These are phyloP conservation scores for Pithys albifrons DNA, from an alignment of 2,113 vertebrate genomes.

Conservation along the genomic window DNA sequence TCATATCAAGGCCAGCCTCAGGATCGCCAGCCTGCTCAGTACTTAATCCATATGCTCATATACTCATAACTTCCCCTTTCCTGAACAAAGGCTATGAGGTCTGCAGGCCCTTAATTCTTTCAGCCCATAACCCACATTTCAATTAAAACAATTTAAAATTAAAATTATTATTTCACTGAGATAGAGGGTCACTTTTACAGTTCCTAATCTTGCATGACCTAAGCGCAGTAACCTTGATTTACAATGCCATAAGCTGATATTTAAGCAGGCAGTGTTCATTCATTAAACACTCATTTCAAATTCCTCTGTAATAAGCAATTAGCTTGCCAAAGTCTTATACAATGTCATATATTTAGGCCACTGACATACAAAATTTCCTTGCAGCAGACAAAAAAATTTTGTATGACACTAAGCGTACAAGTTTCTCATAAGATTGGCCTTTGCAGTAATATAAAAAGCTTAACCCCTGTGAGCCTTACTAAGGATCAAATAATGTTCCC, in stretches of 20 bases:
- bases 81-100: not conserved
- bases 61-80: not conserved
- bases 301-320: conserved; percentile 54
- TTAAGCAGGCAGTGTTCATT: conserved; percentile 32
- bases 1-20: not conserved
- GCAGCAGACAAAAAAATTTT: not conserved
- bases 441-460: not conserved
- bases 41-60: not conserved
- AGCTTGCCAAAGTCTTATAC: conserved; percentile 16
- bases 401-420: not conserved
- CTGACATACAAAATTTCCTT: conserved; percentile 1
- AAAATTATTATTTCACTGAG: conserved; percentile 16
- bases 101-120: not conserved
- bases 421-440: not conserved
- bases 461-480: not conserved
- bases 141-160: conserved; percentile 28
- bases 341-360: conserved; percentile 37
- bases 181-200: conserved; percentile 29
- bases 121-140: not conserved
- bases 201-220: conserved; percentile 16
- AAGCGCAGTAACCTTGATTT: conserved; percentile 40
- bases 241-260: conserved; percentile 1
- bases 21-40: not conserved
- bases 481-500: not conserved
- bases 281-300: conserved; percentile 48